Evolutionary conservation across 1,140 invertebrate genomes (phyloP).

Genomic region (Ditylenchus dipsaci): DNA sequence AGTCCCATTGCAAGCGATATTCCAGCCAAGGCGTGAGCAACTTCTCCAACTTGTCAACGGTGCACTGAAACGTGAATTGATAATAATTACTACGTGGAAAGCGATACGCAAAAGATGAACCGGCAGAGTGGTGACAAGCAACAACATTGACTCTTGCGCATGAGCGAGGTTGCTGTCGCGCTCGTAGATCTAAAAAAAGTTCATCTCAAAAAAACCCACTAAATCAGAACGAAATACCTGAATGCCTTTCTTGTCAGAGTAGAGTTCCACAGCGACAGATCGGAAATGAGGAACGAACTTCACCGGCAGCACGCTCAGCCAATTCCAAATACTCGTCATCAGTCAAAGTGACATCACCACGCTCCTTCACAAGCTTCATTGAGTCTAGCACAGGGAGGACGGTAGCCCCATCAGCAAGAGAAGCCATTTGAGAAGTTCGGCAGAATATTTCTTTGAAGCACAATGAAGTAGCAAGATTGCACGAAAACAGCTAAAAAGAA

Average conservation of each 20-base stretch:
- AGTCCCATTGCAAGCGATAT: conserved; percentile 17
- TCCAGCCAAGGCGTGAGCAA: conserved; percentile 11
- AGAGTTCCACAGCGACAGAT: conserved; percentile 5
- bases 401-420: not conserved
- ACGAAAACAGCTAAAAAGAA: too few species aligned
- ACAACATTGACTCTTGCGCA: conserved; percentile 15
- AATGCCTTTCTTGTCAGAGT: not conserved
- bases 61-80: not conserved
- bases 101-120: not conserved
- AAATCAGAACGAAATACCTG: not conserved
- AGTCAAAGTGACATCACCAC: not conserved
- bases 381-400: not conserved
- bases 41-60: conserved; percentile 8
- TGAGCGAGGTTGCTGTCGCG: conserved; percentile 8
- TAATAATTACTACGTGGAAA: not conserved
- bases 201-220: not conserved
- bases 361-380: not conserved
- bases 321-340: conserved; percentile 1
- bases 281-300: not conserved
- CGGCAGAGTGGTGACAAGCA: conserved; percentile 2
- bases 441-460: too few species aligned
- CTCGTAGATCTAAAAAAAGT: conserved; percentile 3
- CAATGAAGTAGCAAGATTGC: too few species aligned
- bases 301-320: not conserved
- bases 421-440: too few species aligned